Conservation (phyloP, 2,113 vertebrate species). For the Odocoileus hemionus region DNA sequence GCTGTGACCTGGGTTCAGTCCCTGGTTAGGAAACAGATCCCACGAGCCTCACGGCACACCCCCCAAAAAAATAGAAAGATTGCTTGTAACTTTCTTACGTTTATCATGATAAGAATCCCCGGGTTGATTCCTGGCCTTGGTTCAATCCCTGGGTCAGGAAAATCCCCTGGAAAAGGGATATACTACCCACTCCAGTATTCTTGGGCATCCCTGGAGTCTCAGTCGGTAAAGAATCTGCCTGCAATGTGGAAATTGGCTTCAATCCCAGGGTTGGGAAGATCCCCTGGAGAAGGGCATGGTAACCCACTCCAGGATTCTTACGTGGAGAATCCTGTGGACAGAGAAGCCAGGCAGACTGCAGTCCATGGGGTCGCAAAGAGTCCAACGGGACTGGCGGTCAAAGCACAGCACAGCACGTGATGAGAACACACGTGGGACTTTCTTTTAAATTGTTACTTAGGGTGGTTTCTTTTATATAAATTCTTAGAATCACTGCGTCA, state of each 20-base stretch:
- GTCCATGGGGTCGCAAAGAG: not conserved
- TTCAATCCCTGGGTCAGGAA: accelerated
- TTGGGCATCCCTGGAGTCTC: not conserved
- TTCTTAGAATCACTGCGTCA: not conserved
- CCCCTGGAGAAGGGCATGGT: not conserved
- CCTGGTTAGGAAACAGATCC: not conserved
- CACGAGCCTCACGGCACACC: not conserved
- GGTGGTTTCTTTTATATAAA: not conserved
- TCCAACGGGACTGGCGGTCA: not conserved
- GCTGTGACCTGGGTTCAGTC: not conserved
- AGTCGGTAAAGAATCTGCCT: not conserved
- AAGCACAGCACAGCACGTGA: not conserved
- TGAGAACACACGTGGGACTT: not conserved
- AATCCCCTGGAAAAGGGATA: not conserved
- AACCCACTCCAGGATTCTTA: not conserved
- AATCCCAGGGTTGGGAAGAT: accelerated
- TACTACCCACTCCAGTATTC: not conserved
- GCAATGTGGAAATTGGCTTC: not conserved
- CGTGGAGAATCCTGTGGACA: not conserved
- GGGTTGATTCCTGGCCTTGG: not conserved
- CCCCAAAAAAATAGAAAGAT: not conserved
- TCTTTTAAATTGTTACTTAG: not conserved
- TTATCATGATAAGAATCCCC: not conserved
- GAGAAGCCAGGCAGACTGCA: not conserved
- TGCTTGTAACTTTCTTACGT: not conserved